phyloP scores from a whole-genome alignment of 2,113 vertebrate species.

The Leuciscus idus region DNA sequence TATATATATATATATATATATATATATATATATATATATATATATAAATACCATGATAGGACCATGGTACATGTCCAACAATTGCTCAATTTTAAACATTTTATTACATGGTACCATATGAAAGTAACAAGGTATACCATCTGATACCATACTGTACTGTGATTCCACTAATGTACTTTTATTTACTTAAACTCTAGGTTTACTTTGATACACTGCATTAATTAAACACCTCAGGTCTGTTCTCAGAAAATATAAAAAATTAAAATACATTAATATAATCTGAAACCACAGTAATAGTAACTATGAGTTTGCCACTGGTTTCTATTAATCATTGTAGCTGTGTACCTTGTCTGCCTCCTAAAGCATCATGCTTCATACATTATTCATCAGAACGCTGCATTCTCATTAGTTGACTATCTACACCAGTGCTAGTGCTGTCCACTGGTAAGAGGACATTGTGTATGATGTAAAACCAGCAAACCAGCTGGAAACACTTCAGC shows the following conservation, averaged over 20 bases:
- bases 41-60: not conserved
- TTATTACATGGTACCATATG: not conserved
- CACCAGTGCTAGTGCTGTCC: constrained; percentile 5
- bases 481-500: constrained; percentile 33
- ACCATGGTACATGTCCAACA: not conserved
- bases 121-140: not conserved
- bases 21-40: no score
- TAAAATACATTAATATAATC: not conserved
- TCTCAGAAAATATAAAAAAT: not conserved
- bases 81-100: not conserved
- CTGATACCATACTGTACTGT: not conserved
- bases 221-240: not conserved
- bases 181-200: not conserved
- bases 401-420: constrained; percentile 27
- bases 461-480: constrained; percentile 30
- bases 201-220: not conserved
- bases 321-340: not conserved
- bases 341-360: not conserved
- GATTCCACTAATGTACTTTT: not conserved
- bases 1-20: no score
- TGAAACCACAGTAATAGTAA: not conserved
- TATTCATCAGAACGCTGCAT: constrained; percentile 4
- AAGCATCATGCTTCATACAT: constrained; percentile 11
- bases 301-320: not conserved
- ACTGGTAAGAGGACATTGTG: not conserved